These are phyloP conservation scores for Andricus curvator DNA, from an alignment of 2,888 invertebrate genomes.

Conservation along the genomic window DNA sequence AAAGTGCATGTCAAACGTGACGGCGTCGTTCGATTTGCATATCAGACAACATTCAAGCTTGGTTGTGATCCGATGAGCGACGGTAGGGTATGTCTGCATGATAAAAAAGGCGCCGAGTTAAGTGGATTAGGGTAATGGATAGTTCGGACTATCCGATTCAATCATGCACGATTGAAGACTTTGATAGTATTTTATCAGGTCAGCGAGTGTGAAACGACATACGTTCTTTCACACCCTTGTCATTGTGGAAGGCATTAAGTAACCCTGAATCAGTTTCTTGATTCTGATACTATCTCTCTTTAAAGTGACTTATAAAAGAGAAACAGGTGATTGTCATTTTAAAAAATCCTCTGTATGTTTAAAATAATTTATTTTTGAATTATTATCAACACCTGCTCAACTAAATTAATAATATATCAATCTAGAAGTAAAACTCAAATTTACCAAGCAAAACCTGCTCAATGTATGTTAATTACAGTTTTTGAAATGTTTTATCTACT, in stretches of 20 bases:
- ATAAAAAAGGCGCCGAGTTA: slow-evolving; percentile 66
- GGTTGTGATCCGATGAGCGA: slow-evolving; percentile 47
- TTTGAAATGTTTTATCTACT: too few species aligned
- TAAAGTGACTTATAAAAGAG: not conserved
- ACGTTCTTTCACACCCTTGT: slow-evolving; percentile 49
- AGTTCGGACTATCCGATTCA: slow-evolving; percentile 63
- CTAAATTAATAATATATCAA: too few species aligned
- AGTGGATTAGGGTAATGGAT: slow-evolving; percentile 75
- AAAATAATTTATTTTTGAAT: not conserved
- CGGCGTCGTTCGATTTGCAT: slow-evolving; percentile 56
- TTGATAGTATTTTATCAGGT: slow-evolving; percentile 50
- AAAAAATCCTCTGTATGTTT: not conserved
- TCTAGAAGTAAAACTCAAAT: too few species aligned
- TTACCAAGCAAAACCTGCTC: too few species aligned
- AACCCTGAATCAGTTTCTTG: slow-evolving; percentile 17
- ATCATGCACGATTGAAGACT: slow-evolving; percentile 59
- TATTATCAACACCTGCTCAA: too few species aligned
- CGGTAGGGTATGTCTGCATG: slow-evolving; percentile 58
- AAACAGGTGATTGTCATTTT: not conserved
- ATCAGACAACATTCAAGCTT: slow-evolving; percentile 46
- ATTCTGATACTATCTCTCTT: slow-evolving; percentile 17
- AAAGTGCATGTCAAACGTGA: slow-evolving; percentile 44
- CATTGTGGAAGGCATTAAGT: not conserved
- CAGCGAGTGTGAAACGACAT: slow-evolving; percentile 54
- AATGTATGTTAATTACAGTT: too few species aligned